Base-by-base conservation (phyloP, 1,140 invertebrate species). In the Heliconius congener region DNA sequence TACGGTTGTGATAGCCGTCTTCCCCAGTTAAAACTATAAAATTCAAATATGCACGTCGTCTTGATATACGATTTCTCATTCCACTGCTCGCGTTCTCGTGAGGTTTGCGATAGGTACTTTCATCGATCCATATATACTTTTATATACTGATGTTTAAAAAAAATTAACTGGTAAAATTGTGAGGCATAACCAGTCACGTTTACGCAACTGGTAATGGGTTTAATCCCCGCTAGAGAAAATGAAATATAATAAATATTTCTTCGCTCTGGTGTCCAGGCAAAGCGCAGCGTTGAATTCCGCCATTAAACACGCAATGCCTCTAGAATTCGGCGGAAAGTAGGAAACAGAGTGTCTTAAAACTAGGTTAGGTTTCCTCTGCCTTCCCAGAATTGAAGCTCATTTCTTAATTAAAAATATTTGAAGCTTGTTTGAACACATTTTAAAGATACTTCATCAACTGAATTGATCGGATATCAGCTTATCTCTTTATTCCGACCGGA, bases 391-490 rank as follows among this genome's bases (percentile, higher is more conserved):
- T 37, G 34, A 37, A 37, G 34, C 6, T 37, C 6, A 37, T 37
- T 37, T 37, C 6, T 6, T 37, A 37, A 37, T 37, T 6, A 1
- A 8, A 37, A 37, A 27, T 66, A 23, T 66, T 27, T 66, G 60
- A 30, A 11, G 27, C 4, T 16, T 66, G 19, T 66, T 66, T 16
- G 11, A 60, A 23, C 13, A 66, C 23, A 16, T 66, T 30, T 30
- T 18, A 66, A 30, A 27, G 27, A 30, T 11, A 66, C 11, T 66
- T n/a, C 34, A 23, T 66, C 39, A 71, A 76, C 37, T 76, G 71
- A 70, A 76, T 76, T 76, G 74, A 70, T 76, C 74, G 39, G 39
- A 70, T 60, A 70, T 76, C 57, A 76, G 16, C 60, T 76, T 76
- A 76, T 76, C 74, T 75, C 60, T 76, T 39, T 30, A 71, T 34